Evolutionary conservation across 2,888 invertebrate genomes (phyloP).

Genomic region (Apamea monoglypha): DNA sequence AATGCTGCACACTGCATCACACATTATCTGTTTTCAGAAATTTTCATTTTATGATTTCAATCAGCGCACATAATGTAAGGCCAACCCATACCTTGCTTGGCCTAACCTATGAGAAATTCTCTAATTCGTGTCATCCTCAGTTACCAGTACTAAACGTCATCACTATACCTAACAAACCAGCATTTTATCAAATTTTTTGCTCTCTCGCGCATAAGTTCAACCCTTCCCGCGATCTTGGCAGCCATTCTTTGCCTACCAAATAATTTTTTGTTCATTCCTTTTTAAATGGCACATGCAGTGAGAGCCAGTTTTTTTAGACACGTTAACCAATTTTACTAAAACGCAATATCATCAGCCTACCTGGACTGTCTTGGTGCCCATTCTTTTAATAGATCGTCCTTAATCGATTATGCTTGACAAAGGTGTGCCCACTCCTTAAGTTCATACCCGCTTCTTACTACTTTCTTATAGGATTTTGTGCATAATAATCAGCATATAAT

Average conservation of each 20-base stretch:
- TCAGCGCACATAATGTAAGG: not conserved
- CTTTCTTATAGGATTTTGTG: constrained; percentile 44
- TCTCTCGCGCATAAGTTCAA: constrained; percentile 83
- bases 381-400: constrained; percentile 86
- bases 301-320: constrained; percentile 81
- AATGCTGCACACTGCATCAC: not conserved
- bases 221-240: constrained; percentile 86
- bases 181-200: constrained; percentile 85
- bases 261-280: constrained; percentile 85
- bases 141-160: constrained; percentile 68
- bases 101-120: not conserved
- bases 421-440: constrained; percentile 56
- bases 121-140: not conserved
- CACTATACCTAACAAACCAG: constrained; percentile 75
- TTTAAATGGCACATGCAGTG: constrained; percentile 90
- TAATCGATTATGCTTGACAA: constrained; percentile 85
- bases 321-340: constrained; percentile 83
- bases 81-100: not conserved
- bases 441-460: constrained; percentile 39
- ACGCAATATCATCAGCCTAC: constrained; percentile 89
- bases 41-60: not conserved
- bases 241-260: constrained; percentile 87
- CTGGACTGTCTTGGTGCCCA: constrained; percentile 81
- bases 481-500: not conserved
- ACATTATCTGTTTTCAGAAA: not conserved